phyloP scores from a whole-genome alignment of 2,888 invertebrate genomes.

The Watsonalla binaria region DNA sequence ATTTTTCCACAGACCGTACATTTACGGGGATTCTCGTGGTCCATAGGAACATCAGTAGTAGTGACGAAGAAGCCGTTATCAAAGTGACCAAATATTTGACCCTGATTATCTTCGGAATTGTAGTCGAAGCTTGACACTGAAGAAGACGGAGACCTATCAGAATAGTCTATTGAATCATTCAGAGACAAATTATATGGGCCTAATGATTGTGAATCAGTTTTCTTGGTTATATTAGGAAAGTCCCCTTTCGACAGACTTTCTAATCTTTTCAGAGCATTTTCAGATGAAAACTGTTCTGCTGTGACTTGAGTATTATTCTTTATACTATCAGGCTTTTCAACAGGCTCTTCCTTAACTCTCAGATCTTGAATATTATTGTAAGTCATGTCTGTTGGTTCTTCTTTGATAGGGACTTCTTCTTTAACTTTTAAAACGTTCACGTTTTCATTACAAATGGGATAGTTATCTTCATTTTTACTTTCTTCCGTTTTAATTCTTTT shows the following conservation, averaged over 20 bases:
- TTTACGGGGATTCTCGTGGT: conserved; percentile 93
- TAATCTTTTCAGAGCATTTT: conserved; percentile 86
- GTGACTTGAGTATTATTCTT: conserved; percentile 23
- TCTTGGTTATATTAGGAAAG: conserved; percentile 75
- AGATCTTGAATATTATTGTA: conserved; percentile 47
- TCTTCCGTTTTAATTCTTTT: conserved; percentile 61
- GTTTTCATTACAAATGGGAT: conserved; percentile 19
- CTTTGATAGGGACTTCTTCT: conserved; percentile 42
- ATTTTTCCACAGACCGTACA: conserved; percentile 96
- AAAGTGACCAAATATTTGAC: conserved; percentile 84
- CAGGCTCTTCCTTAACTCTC: conserved; percentile 58
- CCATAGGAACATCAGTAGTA: conserved; percentile 91
- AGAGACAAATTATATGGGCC: conserved; percentile 59
- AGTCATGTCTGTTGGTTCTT: conserved; percentile 47
- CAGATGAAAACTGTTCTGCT: conserved; percentile 64
- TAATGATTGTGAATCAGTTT: conserved; percentile 42
- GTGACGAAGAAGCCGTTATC: conserved; percentile 85
- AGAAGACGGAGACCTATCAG: conserved; percentile 78
- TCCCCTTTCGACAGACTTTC: conserved; percentile 89
- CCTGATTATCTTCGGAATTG: conserved; percentile 79
- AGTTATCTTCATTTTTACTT: conserved; percentile 20
- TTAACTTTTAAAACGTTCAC: conserved; percentile 48
- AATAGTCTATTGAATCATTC: conserved; percentile 59
- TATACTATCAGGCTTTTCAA: conserved; percentile 55
- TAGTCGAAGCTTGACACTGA: conserved; percentile 80